Evolutionary conservation across 2,113 vertebrate genomes (phyloP).

Genomic region (Theristicus caerulescens): DNA sequence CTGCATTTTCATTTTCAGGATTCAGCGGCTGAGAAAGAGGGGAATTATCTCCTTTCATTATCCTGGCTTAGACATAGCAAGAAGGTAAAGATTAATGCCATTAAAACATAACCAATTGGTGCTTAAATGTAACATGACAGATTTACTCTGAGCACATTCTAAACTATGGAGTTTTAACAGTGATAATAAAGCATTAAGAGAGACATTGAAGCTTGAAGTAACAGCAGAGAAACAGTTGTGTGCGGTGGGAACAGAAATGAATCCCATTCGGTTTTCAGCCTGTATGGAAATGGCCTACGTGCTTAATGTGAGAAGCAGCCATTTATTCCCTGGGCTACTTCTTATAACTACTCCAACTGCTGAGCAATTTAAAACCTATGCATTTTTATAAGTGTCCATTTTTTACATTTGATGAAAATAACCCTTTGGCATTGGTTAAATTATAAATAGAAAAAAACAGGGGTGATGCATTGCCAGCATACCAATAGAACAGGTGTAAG

Average conservation of each 20-base stretch:
- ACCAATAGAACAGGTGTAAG: background rate
- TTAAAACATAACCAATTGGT: conserved; percentile 18
- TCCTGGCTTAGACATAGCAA: background rate
- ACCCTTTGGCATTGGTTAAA: conserved; percentile 44
- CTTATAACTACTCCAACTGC: conserved; percentile 32
- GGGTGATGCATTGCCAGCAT: background rate
- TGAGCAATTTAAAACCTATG: conserved; percentile 59
- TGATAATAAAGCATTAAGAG: conserved; percentile 44
- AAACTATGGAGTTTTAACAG: conserved; percentile 18
- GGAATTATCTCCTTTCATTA: background rate
- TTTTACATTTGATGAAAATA: conserved; percentile 59
- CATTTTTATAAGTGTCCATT: conserved; percentile 62
- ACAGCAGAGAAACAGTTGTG: conserved; percentile 9
- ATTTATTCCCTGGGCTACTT: conserved; percentile 46
- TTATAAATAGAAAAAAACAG: conserved; percentile 27
- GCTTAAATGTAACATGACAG: conserved; percentile 24
- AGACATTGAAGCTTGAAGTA: conserved; percentile 36
- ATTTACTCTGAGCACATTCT: conserved; percentile 32
- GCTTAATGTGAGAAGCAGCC: conserved; percentile 17
- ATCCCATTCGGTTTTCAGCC: conserved; percentile 12
- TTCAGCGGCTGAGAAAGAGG: background rate
- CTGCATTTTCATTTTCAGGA: background rate
- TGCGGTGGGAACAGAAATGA: conserved; percentile 7
- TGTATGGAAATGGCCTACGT: background rate
- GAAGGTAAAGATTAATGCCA: conserved; percentile 51